These are phyloP conservation scores for Prorops nasuta DNA, from an alignment of 1,140 invertebrate species.

Conservation along the genomic window DNA sequence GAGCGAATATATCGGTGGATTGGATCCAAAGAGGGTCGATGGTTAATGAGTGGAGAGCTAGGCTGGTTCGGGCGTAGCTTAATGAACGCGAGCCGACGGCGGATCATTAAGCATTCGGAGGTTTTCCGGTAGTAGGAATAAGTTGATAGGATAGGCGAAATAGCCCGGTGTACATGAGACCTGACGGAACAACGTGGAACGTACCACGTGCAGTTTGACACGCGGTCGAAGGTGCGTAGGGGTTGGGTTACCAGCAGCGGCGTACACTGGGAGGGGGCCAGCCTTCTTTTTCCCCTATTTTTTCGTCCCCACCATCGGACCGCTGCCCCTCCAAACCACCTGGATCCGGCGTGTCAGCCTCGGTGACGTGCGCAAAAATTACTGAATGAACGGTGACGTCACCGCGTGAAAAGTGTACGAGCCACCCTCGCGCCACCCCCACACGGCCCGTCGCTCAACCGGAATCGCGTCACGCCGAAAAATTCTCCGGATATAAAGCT, in stretches of 20 bases:
- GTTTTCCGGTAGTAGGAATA: no score
- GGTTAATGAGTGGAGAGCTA: no score
- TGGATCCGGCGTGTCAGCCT: conserved; percentile 49
- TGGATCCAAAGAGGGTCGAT: no score
- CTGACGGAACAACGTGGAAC: no score
- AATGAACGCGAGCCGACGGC: no score
- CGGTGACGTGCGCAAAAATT: conserved; percentile 56
- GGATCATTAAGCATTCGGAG: no score
- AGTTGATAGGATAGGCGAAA: no score
- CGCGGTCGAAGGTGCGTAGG: conserved; percentile 33
- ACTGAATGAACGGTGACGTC: conserved; percentile 58
- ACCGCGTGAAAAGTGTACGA: conserved; percentile 42
- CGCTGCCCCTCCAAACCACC: conserved; percentile 28
- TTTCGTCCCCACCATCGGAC: conserved; percentile 48
- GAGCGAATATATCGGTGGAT: no score
- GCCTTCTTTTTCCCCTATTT: conserved; percentile 55
- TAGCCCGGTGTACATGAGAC: no score
- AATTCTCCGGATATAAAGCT: no score
- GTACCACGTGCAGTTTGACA: conserved; percentile 56
- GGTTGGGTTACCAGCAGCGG: conserved; percentile 9
- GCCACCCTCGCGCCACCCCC: conserved; percentile 23
- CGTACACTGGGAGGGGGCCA: background rate
- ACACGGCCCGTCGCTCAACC: background rate
- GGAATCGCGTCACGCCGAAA: background rate
- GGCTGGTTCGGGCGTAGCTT: no score